A percentile compares a stretch with the other conserved stretches of the same genome.
phyloP scores from a whole-genome alignment of 2,113 vertebrate species.

The Festucalex cinctus region DNA sequence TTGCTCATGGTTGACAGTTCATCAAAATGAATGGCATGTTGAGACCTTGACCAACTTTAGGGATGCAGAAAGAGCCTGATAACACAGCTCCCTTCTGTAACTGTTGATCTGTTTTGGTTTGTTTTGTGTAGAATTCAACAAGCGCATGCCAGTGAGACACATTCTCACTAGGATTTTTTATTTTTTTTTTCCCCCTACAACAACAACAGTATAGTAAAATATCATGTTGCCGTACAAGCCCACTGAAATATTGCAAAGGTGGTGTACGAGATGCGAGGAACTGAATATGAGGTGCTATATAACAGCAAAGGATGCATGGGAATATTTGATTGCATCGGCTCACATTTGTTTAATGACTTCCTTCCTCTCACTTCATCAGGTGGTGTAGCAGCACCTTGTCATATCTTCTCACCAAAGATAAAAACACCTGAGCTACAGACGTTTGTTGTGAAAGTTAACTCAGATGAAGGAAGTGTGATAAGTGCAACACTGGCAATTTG shows the following conservation, averaged over 20 bases:
- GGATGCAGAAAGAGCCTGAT: conserved; percentile 1
- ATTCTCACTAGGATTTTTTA: not conserved
- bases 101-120: not conserved
- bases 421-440: conserved; percentile 53
- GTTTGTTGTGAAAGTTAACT: conserved; percentile 51
- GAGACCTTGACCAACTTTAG: conserved; percentile 29
- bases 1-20: conserved; percentile 36
- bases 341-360: conserved; percentile 29
- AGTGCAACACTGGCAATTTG: no score
- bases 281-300: conserved; percentile 16
- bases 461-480: conserved; percentile 32
- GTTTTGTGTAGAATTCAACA: conserved; percentile 21
- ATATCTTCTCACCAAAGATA: conserved; percentile 12
- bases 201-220: conserved; percentile 21
- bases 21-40: conserved; percentile 37
- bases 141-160: not conserved
- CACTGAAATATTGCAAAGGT: conserved; percentile 43
- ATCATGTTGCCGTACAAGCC: conserved; percentile 31
- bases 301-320: conserved; percentile 30
- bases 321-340: conserved; percentile 41
- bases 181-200: not conserved
- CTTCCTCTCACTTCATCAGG: conserved; percentile 21
- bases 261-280: conserved; percentile 43
- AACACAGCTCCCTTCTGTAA: conserved; percentile 12
- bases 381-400: conserved; percentile 29